phyloP scores from a whole-genome alignment of 2,113 vertebrate genomes.

The Plecotus auritus region DNA sequence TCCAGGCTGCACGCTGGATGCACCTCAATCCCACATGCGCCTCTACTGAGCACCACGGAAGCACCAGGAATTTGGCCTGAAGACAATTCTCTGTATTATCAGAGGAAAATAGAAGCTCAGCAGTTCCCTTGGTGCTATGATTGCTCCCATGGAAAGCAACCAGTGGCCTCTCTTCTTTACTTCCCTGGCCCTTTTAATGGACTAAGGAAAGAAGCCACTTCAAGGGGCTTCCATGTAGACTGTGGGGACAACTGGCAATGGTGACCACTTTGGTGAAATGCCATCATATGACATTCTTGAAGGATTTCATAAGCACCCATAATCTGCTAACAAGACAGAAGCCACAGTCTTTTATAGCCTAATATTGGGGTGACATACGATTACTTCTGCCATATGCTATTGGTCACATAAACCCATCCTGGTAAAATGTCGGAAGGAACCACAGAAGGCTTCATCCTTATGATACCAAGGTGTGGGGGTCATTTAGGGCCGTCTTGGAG shows the following conservation, averaged over 20 bases:
- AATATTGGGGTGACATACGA: too few relatives aligned
- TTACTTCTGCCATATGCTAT: neutral
- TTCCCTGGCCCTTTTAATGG: neutral
- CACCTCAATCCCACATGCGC: neutral
- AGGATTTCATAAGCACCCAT: neutral
- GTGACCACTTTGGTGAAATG: neutral
- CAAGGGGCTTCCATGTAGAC: neutral
- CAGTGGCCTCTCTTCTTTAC: neutral
- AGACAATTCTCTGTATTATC: neutral
- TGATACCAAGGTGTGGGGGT: neutral
- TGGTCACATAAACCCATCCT: neutral
- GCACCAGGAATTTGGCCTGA: neutral
- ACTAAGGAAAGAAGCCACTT: neutral
- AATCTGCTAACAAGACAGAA: neutral
- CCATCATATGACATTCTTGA: neutral
- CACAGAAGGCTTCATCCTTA: neutral
- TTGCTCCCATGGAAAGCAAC: neutral
- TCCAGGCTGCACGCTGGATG: neutral
- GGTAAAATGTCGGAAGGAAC: neutral
- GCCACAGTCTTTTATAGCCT: neutral
- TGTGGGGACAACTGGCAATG: too few relatives aligned
- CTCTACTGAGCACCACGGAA: neutral
- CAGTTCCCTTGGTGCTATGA: neutral
- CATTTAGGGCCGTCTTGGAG: neutral
- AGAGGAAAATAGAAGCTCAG: neutral